phyloP scores from a whole-genome alignment of 1,140 invertebrate genomes.

The Eumaeus atala region DNA sequence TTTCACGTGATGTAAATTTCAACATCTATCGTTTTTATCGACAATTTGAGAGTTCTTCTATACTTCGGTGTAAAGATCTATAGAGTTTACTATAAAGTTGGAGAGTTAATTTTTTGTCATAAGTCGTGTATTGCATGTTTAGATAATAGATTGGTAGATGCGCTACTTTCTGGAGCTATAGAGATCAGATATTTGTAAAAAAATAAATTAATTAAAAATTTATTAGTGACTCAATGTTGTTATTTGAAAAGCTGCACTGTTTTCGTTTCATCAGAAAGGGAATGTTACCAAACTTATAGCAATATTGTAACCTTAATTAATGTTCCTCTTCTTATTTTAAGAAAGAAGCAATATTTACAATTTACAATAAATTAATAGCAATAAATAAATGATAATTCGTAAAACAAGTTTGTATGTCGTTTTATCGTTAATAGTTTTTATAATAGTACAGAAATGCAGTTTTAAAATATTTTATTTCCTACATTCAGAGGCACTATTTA shows the following conservation, averaged over 20 bases:
- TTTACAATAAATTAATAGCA: slow-evolving; percentile 71
- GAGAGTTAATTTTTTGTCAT: slow-evolving; percentile 27
- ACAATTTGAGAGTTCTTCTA: slow-evolving; percentile 34
- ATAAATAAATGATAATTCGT: slow-evolving; percentile 70
- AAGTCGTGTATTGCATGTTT: slow-evolving; percentile 49
- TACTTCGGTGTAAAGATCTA: slow-evolving; percentile 40
- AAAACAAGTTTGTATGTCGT: slow-evolving; percentile 72
- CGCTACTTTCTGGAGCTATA: slow-evolving; percentile 65
- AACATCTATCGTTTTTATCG: slow-evolving; percentile 31
- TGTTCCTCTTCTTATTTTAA: slow-evolving; percentile 76
- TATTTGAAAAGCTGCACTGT: slow-evolving; percentile 75
- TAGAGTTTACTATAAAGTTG: slow-evolving; percentile 33
- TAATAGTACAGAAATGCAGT: slow-evolving; percentile 69
- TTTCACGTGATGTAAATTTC: slow-evolving; percentile 24
- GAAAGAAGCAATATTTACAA: slow-evolving; percentile 75
- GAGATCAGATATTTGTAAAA: slow-evolving; percentile 39
- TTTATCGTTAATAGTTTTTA: slow-evolving; percentile 73
- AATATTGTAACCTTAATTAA: slow-evolving; percentile 73
- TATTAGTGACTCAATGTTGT: slow-evolving; percentile 55
- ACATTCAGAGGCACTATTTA: slow-evolving; percentile 75
- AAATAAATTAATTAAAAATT: slow-evolving; percentile 26
- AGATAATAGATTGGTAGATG: slow-evolving; percentile 69
- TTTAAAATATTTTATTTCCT: slow-evolving; percentile 74
- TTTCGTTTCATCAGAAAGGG: slow-evolving; percentile 54
- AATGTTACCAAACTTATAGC: slow-evolving; percentile 70